A percentile compares a stretch with the other conserved stretches of the same genome.
Conservation (phyloP, 2,888 invertebrate genomes). For the Drosophila cracens region DNA sequence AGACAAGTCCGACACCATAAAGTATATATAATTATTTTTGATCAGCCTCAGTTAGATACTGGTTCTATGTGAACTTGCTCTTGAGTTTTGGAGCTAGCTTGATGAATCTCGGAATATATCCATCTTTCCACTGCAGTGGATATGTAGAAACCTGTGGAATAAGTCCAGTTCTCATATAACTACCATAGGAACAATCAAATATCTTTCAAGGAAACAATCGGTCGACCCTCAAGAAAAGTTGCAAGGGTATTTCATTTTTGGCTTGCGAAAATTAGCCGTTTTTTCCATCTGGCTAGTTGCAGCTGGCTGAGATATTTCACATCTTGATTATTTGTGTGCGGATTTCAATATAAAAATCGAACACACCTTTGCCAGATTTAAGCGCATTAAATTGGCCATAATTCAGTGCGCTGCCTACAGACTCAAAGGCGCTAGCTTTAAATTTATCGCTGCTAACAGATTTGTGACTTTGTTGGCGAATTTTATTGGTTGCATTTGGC, state of each 20-base stretch:
- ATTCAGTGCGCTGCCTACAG: conserved; percentile 31
- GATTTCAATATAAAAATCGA: conserved; percentile 1
- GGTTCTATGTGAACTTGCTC: not conserved
- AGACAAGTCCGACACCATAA: accelerated
- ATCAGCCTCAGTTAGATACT: not conserved
- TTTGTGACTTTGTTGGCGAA: conserved; percentile 17
- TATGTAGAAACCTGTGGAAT: accelerated
- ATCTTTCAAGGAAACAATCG: not conserved
- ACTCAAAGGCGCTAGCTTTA: conserved; percentile 32
- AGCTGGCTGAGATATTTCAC: conserved; percentile 2
- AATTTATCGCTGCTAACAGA: conserved; percentile 16
- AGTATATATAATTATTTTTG: not conserved
- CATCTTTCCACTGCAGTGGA: not conserved
- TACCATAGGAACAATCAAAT: not conserved
- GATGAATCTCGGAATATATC: no score
- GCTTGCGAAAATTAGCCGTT: not conserved
- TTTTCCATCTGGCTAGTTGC: not conserved
- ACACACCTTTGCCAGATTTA: conserved; percentile 16
- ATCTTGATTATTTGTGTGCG: conserved; percentile 1
- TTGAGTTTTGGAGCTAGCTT: not conserved
- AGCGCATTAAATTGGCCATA: conserved; percentile 29
- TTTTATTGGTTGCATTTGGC: conserved; percentile 56
- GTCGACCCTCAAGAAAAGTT: not conserved
- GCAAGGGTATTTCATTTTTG: not conserved
- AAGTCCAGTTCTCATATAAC: not conserved